phyloP scores from a whole-genome alignment of 2,113 vertebrate genomes.

The Phyllostomus discolor region DNA sequence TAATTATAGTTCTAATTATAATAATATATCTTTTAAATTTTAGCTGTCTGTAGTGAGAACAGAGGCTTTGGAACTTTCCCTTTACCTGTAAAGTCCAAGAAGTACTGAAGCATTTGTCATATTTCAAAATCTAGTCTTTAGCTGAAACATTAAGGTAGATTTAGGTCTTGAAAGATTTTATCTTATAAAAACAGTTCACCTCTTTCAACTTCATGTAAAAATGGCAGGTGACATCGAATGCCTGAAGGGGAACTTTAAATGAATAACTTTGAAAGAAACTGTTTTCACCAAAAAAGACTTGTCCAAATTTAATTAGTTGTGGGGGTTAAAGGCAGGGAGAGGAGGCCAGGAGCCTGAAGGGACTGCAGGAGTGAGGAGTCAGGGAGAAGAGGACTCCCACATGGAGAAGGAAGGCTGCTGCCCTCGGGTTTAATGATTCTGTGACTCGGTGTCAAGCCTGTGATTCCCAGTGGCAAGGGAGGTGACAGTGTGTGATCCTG shows the following conservation, averaged over 20 bases:
- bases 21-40: constrained; percentile 18
- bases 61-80: constrained; percentile 37
- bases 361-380: constrained; percentile 78
- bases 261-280: constrained; percentile 81
- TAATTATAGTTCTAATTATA: not conserved
- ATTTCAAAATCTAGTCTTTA: constrained; percentile 52
- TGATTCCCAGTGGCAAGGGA: constrained; percentile 68
- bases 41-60: constrained; percentile 50
- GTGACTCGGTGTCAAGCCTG: constrained; percentile 79
- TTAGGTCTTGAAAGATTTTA: constrained; percentile 58
- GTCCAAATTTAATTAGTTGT: constrained; percentile 87
- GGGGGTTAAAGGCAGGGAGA: constrained; percentile 77
- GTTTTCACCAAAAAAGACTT: constrained; percentile 79
- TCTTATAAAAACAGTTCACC: constrained; percentile 58
- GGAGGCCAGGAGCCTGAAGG: constrained; percentile 80
- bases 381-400: constrained; percentile 77
- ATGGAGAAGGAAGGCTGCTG: constrained; percentile 76
- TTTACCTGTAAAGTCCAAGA: constrained; percentile 31
- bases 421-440: constrained; percentile 80
- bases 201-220: constrained; percentile 76
- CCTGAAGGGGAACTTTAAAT: constrained; percentile 77
- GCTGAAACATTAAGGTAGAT: constrained; percentile 59
- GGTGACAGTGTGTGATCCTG: constrained; percentile 63
- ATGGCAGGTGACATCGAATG: constrained; percentile 71
- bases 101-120: constrained; percentile 29